Evolutionary conservation across 2,113 vertebrate species (phyloP).

Genomic region (Coptodon rendalli): DNA sequence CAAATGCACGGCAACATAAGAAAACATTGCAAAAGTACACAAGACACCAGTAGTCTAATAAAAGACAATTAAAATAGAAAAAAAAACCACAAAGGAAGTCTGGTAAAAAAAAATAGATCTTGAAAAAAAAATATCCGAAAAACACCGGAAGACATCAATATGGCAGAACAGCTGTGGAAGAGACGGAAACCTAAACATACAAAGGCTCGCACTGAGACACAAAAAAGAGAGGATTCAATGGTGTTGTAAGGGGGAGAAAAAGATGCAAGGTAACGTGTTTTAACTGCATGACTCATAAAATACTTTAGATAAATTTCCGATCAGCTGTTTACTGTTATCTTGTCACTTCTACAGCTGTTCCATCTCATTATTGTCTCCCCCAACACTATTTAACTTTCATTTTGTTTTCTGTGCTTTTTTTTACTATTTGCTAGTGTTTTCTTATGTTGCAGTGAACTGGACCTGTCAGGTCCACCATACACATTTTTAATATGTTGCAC

Average conservation of each 20-base stretch:
- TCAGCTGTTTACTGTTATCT: neutral
- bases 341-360: neutral
- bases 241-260: neutral
- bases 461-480: neutral
- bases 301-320: neutral
- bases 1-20: neutral
- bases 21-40: neutral
- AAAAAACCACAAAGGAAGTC: neutral
- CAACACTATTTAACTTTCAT: neutral
- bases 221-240: neutral
- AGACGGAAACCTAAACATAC: neutral
- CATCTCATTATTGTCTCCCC: neutral
- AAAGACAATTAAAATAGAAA: neutral
- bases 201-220: neutral
- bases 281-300: neutral
- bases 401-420: neutral
- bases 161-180: neutral
- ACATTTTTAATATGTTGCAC: neutral
- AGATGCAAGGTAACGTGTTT: neutral
- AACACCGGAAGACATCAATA: neutral
- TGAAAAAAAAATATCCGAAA: neutral
- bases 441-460: neutral
- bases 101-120: neutral
- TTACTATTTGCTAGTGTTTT: neutral
- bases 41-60: neutral